phyloP scores from a whole-genome alignment of 2,113 vertebrate genomes.

The Eclectus roratus region DNA sequence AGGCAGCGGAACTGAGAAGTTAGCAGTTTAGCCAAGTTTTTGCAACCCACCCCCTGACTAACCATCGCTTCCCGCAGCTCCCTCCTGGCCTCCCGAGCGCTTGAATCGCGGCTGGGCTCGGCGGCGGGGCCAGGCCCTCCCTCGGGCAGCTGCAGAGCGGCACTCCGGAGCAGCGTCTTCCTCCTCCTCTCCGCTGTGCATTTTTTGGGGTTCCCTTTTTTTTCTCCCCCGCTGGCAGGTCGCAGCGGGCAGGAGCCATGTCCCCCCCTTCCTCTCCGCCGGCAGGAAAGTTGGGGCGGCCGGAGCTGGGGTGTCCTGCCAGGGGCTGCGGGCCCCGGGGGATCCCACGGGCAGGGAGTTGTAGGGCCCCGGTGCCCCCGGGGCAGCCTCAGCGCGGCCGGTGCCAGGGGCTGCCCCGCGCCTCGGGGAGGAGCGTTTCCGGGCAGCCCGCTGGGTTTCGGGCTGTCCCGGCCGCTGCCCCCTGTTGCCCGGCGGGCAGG shows the following conservation, averaged over 20 bases:
- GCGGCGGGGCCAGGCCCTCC: background rate
- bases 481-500: background rate
- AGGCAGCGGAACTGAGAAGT: conserved; percentile 37
- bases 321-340: background rate
- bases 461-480: background rate
- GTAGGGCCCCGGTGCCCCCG: background rate
- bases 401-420: background rate
- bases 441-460: background rate
- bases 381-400: background rate
- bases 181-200: background rate
- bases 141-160: background rate
- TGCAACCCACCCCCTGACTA: background rate
- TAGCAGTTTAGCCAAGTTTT: conserved; percentile 61
- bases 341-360: background rate
- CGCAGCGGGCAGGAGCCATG: background rate
- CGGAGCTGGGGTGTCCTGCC: background rate
- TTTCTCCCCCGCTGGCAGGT: background rate
- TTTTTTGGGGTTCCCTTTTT: background rate
- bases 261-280: background rate
- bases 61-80: background rate
- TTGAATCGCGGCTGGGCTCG: background rate
- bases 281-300: background rate
- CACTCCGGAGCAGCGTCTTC: background rate
- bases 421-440: background rate
- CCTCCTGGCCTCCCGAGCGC: background rate